Evolutionary conservation across 2,113 vertebrate species (phyloP).

Genomic region (Limanda limanda): DNA sequence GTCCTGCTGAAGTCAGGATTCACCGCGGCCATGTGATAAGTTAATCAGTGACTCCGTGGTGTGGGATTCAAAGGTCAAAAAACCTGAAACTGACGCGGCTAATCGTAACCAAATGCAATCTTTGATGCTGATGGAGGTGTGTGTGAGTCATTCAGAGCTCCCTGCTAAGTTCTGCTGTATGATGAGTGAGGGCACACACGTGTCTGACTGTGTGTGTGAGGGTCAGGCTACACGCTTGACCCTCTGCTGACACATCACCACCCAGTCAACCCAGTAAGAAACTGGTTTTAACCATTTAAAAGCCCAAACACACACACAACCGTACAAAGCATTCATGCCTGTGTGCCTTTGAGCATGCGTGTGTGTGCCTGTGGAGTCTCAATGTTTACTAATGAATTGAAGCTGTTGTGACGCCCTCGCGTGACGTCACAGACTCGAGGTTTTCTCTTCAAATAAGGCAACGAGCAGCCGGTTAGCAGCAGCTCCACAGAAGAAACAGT

Average conservation of each 20-base stretch:
- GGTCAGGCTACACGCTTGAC: constrained; percentile 6
- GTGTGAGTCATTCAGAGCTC: neutral
- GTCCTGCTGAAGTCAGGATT: constrained; percentile 20
- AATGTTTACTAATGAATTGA: constrained; percentile 15
- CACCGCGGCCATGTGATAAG: constrained; percentile 37
- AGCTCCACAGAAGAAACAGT: constrained; percentile 16
- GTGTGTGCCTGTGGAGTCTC: constrained; percentile 13
- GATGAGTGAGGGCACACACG: neutral
- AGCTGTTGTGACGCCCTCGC: constrained; percentile 13
- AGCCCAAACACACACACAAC: neutral
- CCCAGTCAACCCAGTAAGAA: neutral
- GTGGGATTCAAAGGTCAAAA: constrained; percentile 39
- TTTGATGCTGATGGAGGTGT: constrained; percentile 27
- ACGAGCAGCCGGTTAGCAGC: constrained; percentile 3
- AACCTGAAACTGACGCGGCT: constrained; percentile 15
- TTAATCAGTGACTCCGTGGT: constrained; percentile 50
- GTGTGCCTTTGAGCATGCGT: neutral
- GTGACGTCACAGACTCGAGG: constrained; percentile 35
- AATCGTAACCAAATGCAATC: constrained; percentile 27
- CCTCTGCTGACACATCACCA: constrained; percentile 1
- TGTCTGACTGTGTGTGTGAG: neutral
- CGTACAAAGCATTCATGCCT: neutral
- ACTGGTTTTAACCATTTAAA: neutral
- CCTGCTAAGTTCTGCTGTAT: neutral
- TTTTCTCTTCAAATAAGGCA: constrained; percentile 63